Base-by-base conservation (phyloP, 2,888 invertebrate species). In the Spatulosminthurus flaviceps region DNA sequence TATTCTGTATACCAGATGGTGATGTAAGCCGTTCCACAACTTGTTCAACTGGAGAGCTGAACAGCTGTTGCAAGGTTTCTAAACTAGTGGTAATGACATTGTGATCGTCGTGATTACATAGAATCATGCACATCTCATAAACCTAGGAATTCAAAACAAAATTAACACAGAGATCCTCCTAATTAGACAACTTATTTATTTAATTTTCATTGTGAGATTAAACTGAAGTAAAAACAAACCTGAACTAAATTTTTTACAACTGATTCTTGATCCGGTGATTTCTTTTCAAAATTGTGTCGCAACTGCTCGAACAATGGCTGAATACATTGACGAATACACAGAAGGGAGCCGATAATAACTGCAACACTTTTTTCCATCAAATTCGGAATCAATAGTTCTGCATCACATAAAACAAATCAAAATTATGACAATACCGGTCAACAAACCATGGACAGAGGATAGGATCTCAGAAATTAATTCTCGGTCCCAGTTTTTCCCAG, bases 31-130 rank as follows among this genome's bases (percentile, higher is more conserved):
- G 88, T 0, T 87, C 86, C 76, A 90, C 88, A 42, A 92, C 89
- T 0, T 89, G 88, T 0, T 90, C 89, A 1, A 90, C 90, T 83
- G 87, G 90, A 86, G 89, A 88, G 84, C 89, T 89, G 7, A 94
- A 86, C 1, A 94, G 86, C 72, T 91, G 90, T 26, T 91, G 90
- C 34, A 94, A 89, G 0, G 89, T 87, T 86, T 98, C 97, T 87
- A 97, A 90, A 22, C 95, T 92, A 0, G 95, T 92, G 86, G 96
- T 96, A 85, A 95, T 92, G 79, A 96, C 91, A 87, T 96, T 96
- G 88, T 97, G 96, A 88, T 96, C 94, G 9, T 89, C 88, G 85
- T 92, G 92, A 73, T 87, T 86, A 75, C 85, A 85, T 4, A 85
- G 72, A 43, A 85, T 81, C 75, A 95, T 88, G 87, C 93, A 94